Conservation (phyloP, 2,888 invertebrate species). For the Nyleta sp. region DNA sequence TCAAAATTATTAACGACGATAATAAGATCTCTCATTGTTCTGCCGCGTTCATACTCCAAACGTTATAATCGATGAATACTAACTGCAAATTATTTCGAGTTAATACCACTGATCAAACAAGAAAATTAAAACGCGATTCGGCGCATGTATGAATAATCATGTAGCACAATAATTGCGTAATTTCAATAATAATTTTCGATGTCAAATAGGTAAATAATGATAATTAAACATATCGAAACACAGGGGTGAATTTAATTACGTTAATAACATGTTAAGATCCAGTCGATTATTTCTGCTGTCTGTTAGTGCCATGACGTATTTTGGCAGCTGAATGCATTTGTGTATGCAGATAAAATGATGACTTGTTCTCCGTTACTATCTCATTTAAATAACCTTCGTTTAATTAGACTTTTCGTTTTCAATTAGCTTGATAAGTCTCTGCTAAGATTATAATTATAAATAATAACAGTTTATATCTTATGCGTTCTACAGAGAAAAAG, state of each 20-base stretch:
- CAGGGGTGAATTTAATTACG: constrained; percentile 33
- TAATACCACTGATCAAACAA: constrained; percentile 10
- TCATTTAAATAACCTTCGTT: not conserved
- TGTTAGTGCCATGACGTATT: constrained; percentile 21
- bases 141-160: constrained; percentile 17
- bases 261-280: constrained; percentile 26
- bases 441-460: no score
- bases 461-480: no score
- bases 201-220: constrained; percentile 2
- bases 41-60: not conserved
- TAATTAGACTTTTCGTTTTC: not conserved
- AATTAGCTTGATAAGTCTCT: no score
- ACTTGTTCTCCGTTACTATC: constrained; percentile 12
- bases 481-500: no score
- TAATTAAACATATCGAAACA: constrained; percentile 19
- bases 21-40: constrained; percentile 11
- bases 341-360: constrained; percentile 3
- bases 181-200: constrained; percentile 22
- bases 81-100: constrained; percentile 15
- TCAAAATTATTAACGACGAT: not conserved
- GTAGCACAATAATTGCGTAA: constrained; percentile 17
- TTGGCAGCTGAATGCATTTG: constrained; percentile 29
- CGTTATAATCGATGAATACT: constrained; percentile 22
- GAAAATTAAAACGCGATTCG: constrained; percentile 17
- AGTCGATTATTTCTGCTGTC: constrained; percentile 22